A percentile compares a stretch with the other conserved stretches of the same genome.
These are phyloP conservation scores for Sciaenops ocellatus DNA, from an alignment of 2,797 vertebrate species.

Conservation along the genomic window DNA sequence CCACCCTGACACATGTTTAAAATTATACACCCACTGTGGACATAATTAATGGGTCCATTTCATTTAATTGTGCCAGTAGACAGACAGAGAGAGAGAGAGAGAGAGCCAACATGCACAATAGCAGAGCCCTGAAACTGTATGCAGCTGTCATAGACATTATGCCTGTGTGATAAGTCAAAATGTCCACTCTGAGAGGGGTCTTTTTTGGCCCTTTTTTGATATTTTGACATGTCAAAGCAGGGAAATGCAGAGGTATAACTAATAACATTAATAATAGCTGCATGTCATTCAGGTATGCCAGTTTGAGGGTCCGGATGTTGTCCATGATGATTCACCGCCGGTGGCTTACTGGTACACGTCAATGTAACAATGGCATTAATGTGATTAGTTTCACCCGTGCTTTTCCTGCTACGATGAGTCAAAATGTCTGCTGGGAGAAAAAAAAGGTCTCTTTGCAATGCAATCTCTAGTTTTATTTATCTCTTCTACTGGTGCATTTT, in stretches of 20 bases:
- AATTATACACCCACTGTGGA: not conserved
- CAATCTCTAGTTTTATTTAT: not conserved
- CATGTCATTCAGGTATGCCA: constrained; percentile 29
- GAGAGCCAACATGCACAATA: constrained; percentile 7
- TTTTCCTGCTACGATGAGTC: constrained; percentile 19
- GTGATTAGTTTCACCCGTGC: constrained; percentile 52
- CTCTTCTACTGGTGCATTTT: not conserved
- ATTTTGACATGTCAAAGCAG: constrained; percentile 25
- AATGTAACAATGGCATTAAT: constrained; percentile 41
- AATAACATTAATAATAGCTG: constrained; percentile 40
- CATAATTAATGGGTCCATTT: constrained; percentile 21
- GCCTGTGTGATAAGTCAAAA: constrained; percentile 9
- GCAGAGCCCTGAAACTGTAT: not conserved
- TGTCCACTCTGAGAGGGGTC: constrained; percentile 4
- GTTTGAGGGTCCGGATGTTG: constrained; percentile 29
- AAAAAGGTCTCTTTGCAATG: not conserved
- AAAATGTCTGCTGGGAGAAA: constrained; percentile 8
- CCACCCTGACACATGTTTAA: not conserved
- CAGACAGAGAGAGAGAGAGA: not conserved
- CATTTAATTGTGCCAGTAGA: not conserved
- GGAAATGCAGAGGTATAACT: constrained; percentile 46
- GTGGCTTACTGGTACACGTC: constrained; percentile 40
- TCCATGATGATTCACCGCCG: constrained; percentile 39
- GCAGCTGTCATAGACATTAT: constrained; percentile 20
- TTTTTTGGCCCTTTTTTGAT: constrained; percentile 11